Evolutionary conservation across 1,140 invertebrate species (phyloP).

Genomic region (Monomorium pharaonis): DNA sequence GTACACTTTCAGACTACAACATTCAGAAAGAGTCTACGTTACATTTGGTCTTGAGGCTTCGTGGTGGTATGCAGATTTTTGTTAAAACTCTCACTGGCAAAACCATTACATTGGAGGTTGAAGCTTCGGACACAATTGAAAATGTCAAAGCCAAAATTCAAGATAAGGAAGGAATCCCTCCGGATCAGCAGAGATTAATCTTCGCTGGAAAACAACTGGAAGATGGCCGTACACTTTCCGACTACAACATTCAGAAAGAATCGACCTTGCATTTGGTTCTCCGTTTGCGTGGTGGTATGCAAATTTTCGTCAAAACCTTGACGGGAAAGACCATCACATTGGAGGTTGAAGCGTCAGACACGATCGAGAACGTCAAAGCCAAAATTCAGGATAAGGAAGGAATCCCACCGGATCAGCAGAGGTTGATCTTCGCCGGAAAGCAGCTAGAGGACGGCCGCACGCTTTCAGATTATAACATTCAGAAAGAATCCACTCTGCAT

Average conservation of each 20-base stretch:
- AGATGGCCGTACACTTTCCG: slow-evolving; percentile 90
- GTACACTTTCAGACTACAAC: slow-evolving; percentile 88
- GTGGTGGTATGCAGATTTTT: slow-evolving; percentile 90
- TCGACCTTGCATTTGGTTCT: slow-evolving; percentile 89
- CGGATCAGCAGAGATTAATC: slow-evolving; percentile 88
- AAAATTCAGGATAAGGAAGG: slow-evolving; percentile 90
- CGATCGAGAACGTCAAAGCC: slow-evolving; percentile 91
- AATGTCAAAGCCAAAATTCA: slow-evolving; percentile 91
- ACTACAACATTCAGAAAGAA: slow-evolving; percentile 89
- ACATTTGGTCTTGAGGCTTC: slow-evolving; percentile 89
- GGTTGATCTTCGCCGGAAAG: slow-evolving; percentile 91
- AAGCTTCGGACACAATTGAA: slow-evolving; percentile 89
- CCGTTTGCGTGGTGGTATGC: slow-evolving; percentile 89
- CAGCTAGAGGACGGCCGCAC: slow-evolving; percentile 93
- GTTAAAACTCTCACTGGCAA: slow-evolving; percentile 90
- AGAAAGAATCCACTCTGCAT: slow-evolving; percentile 92
- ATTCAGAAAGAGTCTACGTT: slow-evolving; percentile 93
- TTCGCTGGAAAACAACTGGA: slow-evolving; percentile 91
- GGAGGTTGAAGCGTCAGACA: slow-evolving; percentile 90
- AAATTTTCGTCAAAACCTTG: slow-evolving; percentile 89
- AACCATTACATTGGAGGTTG: slow-evolving; percentile 89
- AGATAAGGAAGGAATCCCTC: slow-evolving; percentile 89
- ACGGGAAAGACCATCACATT: slow-evolving; percentile 90
- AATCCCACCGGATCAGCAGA: slow-evolving; percentile 90
- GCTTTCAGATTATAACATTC: slow-evolving; percentile 92